Percentiles rank a stretch among this genome's conserved stretches.
Evolutionary conservation across 2,797 vertebrate genomes (phyloP).

Genomic region (Craterocephalus amniculus): DNA sequence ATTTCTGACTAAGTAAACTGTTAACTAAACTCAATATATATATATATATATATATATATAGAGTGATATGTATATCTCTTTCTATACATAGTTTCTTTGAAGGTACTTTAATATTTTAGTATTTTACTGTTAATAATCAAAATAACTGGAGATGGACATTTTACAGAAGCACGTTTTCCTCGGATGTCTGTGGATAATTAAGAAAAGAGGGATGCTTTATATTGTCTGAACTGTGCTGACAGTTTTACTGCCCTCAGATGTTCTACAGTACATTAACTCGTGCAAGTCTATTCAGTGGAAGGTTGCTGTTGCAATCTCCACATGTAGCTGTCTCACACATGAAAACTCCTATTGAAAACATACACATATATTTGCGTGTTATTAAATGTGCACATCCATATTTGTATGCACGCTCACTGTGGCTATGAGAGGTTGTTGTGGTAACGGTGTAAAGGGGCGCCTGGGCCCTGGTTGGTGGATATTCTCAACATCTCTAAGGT

Average conservation of each 20-base stretch:
- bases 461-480: constrained; percentile 82
- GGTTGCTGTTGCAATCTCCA: constrained; percentile 38
- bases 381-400: constrained; percentile 37
- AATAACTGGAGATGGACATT: background rate
- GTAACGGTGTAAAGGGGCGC: constrained; percentile 80
- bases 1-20: no score
- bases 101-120: no score
- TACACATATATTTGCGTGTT: constrained; percentile 22
- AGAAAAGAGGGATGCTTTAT: constrained; percentile 7
- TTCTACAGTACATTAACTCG: constrained; percentile 40
- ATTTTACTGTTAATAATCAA: background rate
- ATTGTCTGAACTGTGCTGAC: constrained; percentile 19
- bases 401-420: constrained; percentile 45
- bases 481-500: constrained; percentile 83
- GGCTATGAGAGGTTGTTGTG: constrained; percentile 83
- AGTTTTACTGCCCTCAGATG: constrained; percentile 22
- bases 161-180: constrained; percentile 1
- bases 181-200: background rate
- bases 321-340: constrained; percentile 29
- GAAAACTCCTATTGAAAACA: constrained; percentile 31
- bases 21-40: no score
- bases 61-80: no score
- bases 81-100: no score
- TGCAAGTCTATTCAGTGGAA: constrained; percentile 41
- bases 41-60: no score